Evolutionary conservation across 2,888 invertebrate species (phyloP), one percentile per base, ranked within the genome.

Genomic region (Nomada fabriciana): DNA sequence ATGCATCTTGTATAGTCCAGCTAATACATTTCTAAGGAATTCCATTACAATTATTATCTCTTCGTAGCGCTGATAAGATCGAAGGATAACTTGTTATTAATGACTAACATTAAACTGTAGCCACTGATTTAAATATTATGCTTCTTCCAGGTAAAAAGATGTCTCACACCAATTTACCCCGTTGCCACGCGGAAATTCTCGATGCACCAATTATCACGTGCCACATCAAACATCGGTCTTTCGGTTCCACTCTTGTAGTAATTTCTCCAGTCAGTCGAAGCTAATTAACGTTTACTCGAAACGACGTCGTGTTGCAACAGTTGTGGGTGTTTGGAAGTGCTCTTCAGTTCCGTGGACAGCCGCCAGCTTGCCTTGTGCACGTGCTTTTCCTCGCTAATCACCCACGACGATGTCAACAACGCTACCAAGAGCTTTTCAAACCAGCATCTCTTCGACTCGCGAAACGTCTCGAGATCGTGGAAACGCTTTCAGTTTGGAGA

Each of bases 351-450:
- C 23, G 47, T 55, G 76, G 75, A 50, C 52, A 67, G 50, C 29
- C 68, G 10, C 15, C 42, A 36, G 36, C 25, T 61, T 64, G 36
- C 2, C 72, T 23, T 20, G 29, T 23, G 18, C 53, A 55, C 52
- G 53, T 52, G 64, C 64, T 68, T 76, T 72, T 53, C 71, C 76
- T 52, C 76, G 36, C 80, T 76, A 72, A 82, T 80, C 82, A 80
- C 71, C 71, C 47, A 9, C 71, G 36, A 52, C 29, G 47, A 43
- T 59, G 71, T 72, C 80, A 55, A 76, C 80, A 70, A 52, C 42
- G 71, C 23, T 13, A 7, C 55, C 20, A 20, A 72, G 72, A 65
- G 71, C 75, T 47, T 71, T 64, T 43, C 71, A 57, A 57, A 76
- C 76, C 11, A 50, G 43, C 29, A 55, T 42, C 53, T 13, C 67